Evolutionary conservation across 2,113 vertebrate species (phyloP).

Genomic region (Psilopogon haemacephalus): DNA sequence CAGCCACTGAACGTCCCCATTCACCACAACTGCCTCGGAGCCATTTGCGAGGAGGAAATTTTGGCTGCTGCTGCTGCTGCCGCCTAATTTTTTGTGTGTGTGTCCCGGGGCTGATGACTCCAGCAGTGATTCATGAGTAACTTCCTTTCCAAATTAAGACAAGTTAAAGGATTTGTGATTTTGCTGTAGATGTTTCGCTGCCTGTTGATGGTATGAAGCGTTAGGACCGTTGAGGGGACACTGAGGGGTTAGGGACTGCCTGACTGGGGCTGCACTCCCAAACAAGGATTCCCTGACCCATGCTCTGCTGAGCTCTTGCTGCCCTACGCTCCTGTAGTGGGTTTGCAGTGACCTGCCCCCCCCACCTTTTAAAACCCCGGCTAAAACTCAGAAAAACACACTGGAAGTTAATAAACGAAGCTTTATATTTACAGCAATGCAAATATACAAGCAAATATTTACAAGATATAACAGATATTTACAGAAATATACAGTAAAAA

Average conservation of each 20-base stretch:
- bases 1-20: background rate
- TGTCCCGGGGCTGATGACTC: conserved; percentile 6
- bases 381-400: too few species aligned
- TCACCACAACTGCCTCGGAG: background rate
- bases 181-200: background rate
- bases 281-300: background rate
- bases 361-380: too few species aligned
- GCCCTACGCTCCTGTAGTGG: background rate
- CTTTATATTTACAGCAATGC: too few species aligned
- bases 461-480: too few species aligned
- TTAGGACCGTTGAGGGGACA: background rate
- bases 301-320: background rate
- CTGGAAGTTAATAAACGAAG: too few species aligned
- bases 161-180: background rate
- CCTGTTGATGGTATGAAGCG: background rate
- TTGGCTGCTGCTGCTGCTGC: background rate
- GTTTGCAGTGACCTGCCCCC: too few species aligned
- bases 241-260: background rate
- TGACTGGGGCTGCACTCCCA: background rate
- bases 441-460: too few species aligned
- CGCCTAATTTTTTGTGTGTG: background rate
- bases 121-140: conserved; percentile 1
- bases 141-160: conserved; percentile 40
- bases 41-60: background rate
- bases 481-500: too few species aligned